Base-by-base conservation (phyloP, 2,113 vertebrate genomes). In the Acanthisitta chloris region DNA sequence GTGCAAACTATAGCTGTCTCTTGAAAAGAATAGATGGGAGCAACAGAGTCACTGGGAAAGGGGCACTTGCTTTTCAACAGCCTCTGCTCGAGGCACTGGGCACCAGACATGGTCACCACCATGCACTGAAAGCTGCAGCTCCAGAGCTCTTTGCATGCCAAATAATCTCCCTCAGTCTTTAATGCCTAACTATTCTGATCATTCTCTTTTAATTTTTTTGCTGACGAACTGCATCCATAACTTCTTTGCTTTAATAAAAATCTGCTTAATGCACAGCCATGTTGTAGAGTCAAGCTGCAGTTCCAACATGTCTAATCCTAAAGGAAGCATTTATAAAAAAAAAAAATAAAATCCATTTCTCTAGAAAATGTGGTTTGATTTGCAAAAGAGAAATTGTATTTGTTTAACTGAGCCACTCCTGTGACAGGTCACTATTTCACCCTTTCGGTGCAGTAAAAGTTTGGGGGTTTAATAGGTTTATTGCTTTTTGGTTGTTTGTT, bases 391-490 rank as follows among this genome's bases (percentile, higher is more conserved):
- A 49, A 85, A 90, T 71, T 4, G 3, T 84, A 31, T 87, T 92
- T 20, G 9, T 89, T 93, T 85, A 87, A 73, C 83, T 14, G 66
- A 52, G 38, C 33, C 21, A 8, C 84, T 69, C 61, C 10, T 92
- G 73, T 94, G 90, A n/a, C 54, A 86, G 86, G 81, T 77, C 93
- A 58, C 65, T 91, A 59, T 95, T 96, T 94, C 66, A 79, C 46
- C 36, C 31, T 78, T 96, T 72, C 74, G 57, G 36, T 86, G 67
- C 51, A 86, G 66, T 54, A 92, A 24, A 94, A 92, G 54, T 90
- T 97, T 93, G n/a, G n/a, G n/a, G n/a, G n/a, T 93, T 59, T 95
- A 94, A 94, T 90, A 55, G 51, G 55, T 76, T 97, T 95, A 52
- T 91, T 94, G 42, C 88, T 96, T 87, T 94, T 88, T 5, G 9